Base-by-base conservation (phyloP, 2,888 invertebrate species). In the Cheilosia variabilis region DNA sequence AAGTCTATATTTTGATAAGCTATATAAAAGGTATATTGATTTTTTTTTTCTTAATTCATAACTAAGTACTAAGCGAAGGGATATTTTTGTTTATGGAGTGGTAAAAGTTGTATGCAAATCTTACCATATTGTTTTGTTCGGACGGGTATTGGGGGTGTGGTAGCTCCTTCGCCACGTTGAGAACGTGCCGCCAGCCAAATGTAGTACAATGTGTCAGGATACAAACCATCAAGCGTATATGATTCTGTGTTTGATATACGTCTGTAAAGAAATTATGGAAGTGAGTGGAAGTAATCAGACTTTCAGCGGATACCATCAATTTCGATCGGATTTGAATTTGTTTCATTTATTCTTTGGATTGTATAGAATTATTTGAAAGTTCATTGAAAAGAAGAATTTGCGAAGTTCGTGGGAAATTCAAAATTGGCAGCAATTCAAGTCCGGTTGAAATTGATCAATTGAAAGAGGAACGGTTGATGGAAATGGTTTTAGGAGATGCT, bases 41-140 rank as follows among this genome's bases (percentile, higher is more conserved):
- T 53, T 27, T 69, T 69, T n/a, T 63, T 24, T 58, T 78, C 76
- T 86, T 72, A 72, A 81, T 69, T 76, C 63, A 75, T 66, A 68
- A 68, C 72, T 86, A 86, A 65, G 27, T 86, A 81, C 86, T 81
- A 86, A 77, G 86, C 86, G 43, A 71, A 65, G 66, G 71, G 72
- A 73, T 82, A 63, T 57, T 58, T 58, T 65, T 53, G 63, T 19
- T 58, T 60, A 10, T 45, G 45, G 68, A 50, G 22, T 34, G 50
- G 75, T 45, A 72, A 27, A 10, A 63, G 52, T 71, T 60, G 57
- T 41, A 63, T 50, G 19, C 15, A 62, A 57, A 75, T 94, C 98
- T 96, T 97, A 99, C 99, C 98, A 94, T 98, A 98, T 95, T 98
- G 98, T 93, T 98, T 98, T 68, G 99, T 99, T 93, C 97, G 95